These are phyloP conservation scores for Charaxes varanes DNA, from an alignment of 1,140 invertebrate genomes.

Conservation along the genomic window DNA sequence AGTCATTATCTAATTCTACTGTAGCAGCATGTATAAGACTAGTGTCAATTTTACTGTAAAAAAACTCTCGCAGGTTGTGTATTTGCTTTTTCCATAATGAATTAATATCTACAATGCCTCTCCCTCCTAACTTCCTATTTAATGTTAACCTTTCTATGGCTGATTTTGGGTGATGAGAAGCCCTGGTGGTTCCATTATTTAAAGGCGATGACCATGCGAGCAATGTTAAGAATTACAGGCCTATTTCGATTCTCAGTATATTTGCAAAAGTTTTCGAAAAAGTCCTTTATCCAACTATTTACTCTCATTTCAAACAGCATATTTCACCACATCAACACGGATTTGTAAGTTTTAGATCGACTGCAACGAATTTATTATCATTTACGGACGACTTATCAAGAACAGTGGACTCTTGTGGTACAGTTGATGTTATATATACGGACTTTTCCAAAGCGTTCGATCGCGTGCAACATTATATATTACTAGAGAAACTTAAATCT, in stretches of 20 bases:
- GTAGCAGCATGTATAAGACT: too few species aligned
- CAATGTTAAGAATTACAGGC: slow-evolving; percentile 16
- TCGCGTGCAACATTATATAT: slow-evolving; percentile 7
- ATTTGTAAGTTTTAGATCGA: slow-evolving; percentile 11
- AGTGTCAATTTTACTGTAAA: too few species aligned
- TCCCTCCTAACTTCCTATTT: too few species aligned
- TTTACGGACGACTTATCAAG: slow-evolving; percentile 6
- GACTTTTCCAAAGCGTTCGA: too few species aligned
- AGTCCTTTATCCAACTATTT: slow-evolving; percentile 11
- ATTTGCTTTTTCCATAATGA: too few species aligned
- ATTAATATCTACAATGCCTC: too few species aligned
- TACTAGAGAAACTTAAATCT: slow-evolving; percentile 10
- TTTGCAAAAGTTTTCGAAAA: slow-evolving; percentile 17
- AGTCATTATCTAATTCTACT: too few species aligned
- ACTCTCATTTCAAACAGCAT: slow-evolving; percentile 7
- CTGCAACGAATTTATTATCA: slow-evolving; percentile 14
- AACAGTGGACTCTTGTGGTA: slow-evolving; percentile 6
- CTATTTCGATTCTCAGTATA: slow-evolving; percentile 15
- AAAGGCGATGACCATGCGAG: slow-evolving; percentile 8
- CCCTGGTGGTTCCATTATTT: slow-evolving; percentile 15
- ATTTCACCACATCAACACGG: slow-evolving; percentile 13
- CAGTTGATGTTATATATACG: slow-evolving; percentile 18
- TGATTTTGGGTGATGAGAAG: too few species aligned
- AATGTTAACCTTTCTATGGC: too few species aligned
- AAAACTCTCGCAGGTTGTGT: too few species aligned